Evolutionary conservation across 2,888 invertebrate species (phyloP).

Genomic region (Polyommatus icarus): DNA sequence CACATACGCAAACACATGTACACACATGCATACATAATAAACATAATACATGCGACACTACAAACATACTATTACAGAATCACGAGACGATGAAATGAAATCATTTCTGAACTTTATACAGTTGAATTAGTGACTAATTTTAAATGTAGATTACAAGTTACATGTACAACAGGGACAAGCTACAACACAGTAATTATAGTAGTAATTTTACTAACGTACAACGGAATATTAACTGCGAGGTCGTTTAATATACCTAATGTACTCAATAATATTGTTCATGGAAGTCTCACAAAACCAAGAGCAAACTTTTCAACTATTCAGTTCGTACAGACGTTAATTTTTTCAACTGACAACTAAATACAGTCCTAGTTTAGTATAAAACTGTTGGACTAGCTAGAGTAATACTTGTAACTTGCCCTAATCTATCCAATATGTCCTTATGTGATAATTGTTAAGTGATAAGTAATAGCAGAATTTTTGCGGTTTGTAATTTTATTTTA

Average conservation of each 20-base stretch:
- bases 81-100: background rate
- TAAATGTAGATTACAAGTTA: background rate
- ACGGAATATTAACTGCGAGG: constrained; percentile 1
- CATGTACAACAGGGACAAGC: background rate
- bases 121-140: background rate
- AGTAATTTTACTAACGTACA: background rate
- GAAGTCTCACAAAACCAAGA: too few relatives aligned
- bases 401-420: too few relatives aligned
- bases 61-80: background rate
- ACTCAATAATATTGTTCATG: background rate
- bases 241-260: background rate
- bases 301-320: too few relatives aligned
- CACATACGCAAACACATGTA: background rate
- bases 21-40: background rate
- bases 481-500: too few relatives aligned
- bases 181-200: background rate
- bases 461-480: too few relatives aligned
- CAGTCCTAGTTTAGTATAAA: too few relatives aligned
- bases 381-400: too few relatives aligned
- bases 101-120: constrained; percentile 16
- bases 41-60: background rate
- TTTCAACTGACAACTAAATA: too few relatives aligned
- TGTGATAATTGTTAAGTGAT: too few relatives aligned
- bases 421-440: too few relatives aligned
- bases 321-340: too few relatives aligned